phyloP scores from a whole-genome alignment of 2,113 vertebrate species.

The Callionymus lyra region DNA sequence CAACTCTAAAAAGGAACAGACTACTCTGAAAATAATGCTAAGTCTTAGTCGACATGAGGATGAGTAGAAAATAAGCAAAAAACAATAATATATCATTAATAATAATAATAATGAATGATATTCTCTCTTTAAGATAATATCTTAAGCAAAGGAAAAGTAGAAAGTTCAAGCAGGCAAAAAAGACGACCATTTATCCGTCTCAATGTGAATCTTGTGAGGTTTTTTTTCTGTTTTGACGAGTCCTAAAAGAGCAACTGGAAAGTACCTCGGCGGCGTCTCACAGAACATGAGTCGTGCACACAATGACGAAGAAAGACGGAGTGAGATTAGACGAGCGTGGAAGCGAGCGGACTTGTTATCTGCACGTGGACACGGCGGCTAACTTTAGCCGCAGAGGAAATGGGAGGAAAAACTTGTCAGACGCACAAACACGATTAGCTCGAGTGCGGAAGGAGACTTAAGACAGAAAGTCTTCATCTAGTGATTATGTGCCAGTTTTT shows the following conservation, averaged over 20 bases:
- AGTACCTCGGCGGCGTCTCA: slow-evolving; percentile 6
- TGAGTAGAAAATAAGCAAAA: too few species aligned
- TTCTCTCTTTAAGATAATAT: too few species aligned
- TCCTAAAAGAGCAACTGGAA: slow-evolving; percentile 14
- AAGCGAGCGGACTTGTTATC: slow-evolving; percentile 32
- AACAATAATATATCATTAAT: too few species aligned
- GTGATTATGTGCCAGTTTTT: background rate
- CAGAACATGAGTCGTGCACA: too few species aligned
- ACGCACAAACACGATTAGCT: slow-evolving; percentile 5
- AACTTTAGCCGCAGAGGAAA: slow-evolving; percentile 46
- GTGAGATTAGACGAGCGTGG: too few species aligned
- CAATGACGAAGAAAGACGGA: too few species aligned
- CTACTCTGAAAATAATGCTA: too few species aligned
- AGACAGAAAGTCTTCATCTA: slow-evolving; percentile 2
- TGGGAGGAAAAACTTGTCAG: slow-evolving; percentile 29
- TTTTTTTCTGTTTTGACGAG: slow-evolving; percentile 35
- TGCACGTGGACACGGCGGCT: slow-evolving; percentile 25
- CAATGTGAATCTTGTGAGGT: slow-evolving; percentile 37
- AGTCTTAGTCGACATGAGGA: too few species aligned
- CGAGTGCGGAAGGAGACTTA: slow-evolving; percentile 5
- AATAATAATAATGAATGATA: too few species aligned
- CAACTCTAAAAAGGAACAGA: too few species aligned
- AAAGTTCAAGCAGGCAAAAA: slow-evolving; percentile 28
- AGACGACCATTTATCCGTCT: slow-evolving; percentile 37
- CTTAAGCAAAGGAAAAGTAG: too few species aligned